Conservation (phyloP, 92 coral and sea anemone genomes). For the Siderastrea siderea region DNA sequence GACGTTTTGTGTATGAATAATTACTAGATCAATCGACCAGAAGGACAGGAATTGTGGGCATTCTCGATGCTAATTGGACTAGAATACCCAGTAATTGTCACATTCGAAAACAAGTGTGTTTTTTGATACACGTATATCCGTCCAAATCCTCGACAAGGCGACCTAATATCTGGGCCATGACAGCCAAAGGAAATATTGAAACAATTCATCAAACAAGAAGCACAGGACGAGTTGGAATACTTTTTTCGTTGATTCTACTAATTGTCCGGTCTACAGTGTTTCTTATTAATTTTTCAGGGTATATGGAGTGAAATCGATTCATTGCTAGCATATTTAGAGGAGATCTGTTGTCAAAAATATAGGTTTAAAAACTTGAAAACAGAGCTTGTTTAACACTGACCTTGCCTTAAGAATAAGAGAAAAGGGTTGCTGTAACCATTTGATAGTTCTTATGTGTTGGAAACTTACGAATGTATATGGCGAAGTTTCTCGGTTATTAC, state of each 20-base stretch:
- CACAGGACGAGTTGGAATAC: conserved; percentile 36
- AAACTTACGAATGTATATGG: neutral
- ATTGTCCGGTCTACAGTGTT: conserved; percentile 66
- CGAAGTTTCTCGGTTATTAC: conserved; percentile 1
- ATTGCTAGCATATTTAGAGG: neutral
- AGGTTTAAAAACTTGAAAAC: neutral
- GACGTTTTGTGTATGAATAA: conserved; percentile 83
- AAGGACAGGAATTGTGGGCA: conserved; percentile 49
- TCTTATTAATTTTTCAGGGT: conserved; percentile 75
- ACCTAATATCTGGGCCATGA: conserved; percentile 58
- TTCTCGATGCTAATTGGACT: conserved; percentile 81
- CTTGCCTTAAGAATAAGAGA: neutral
- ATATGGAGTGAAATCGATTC: conserved; percentile 29
- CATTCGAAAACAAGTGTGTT: conserved; percentile 72
- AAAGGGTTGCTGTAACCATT: neutral
- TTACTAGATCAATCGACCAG: conserved; percentile 65
- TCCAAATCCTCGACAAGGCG: conserved; percentile 51
- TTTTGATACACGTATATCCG: conserved; percentile 64
- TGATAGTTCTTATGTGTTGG: neutral
- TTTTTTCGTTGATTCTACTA: conserved; percentile 56
- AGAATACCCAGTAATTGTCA: conserved; percentile 78
- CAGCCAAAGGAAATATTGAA: conserved; percentile 69
- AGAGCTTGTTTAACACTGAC: neutral
- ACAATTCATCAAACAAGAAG: conserved; percentile 69
- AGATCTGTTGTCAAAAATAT: neutral